These are phyloP conservation scores for Euclidia mi DNA, from an alignment of 2,888 invertebrate genomes.

Conservation along the genomic window DNA sequence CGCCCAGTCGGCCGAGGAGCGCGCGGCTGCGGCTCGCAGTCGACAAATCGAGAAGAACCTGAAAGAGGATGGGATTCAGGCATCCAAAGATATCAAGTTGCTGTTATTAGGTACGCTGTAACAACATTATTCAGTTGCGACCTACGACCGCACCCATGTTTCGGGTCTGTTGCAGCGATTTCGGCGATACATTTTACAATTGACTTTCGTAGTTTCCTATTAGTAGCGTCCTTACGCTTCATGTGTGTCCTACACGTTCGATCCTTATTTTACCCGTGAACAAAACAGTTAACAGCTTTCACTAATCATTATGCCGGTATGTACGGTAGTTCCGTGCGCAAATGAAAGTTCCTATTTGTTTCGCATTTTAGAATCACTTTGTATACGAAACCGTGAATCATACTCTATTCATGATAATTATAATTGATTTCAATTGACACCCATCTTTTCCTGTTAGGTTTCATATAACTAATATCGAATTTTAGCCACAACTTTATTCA, in stretches of 20 bases:
- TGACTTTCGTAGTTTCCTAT: constrained; percentile 28
- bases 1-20: constrained; percentile 99
- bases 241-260: constrained; percentile 22
- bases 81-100: constrained; percentile 99
- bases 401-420: constrained; percentile 44
- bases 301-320: constrained; percentile 82
- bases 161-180: constrained; percentile 52
- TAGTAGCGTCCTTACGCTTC: constrained; percentile 36
- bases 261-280: constrained; percentile 34
- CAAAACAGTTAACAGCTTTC: constrained; percentile 68
- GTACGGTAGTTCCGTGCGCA: constrained; percentile 74
- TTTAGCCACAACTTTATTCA: neutral
- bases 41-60: constrained; percentile 99
- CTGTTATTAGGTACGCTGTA: constrained; percentile 96
- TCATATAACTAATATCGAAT: neutral
- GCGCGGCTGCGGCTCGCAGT: constrained; percentile 99
- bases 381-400: constrained; percentile 40
- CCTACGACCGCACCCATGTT: constrained; percentile 82
- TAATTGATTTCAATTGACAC: constrained; percentile 11
- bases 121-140: constrained; percentile 45
- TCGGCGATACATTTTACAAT: constrained; percentile 42
- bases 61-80: constrained; percentile 99
- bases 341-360: constrained; percentile 78
- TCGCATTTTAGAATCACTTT: constrained; percentile 63
- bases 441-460: constrained; percentile 4